phyloP scores from a whole-genome alignment of 2,888 invertebrate species.

The Eurois occulta region DNA sequence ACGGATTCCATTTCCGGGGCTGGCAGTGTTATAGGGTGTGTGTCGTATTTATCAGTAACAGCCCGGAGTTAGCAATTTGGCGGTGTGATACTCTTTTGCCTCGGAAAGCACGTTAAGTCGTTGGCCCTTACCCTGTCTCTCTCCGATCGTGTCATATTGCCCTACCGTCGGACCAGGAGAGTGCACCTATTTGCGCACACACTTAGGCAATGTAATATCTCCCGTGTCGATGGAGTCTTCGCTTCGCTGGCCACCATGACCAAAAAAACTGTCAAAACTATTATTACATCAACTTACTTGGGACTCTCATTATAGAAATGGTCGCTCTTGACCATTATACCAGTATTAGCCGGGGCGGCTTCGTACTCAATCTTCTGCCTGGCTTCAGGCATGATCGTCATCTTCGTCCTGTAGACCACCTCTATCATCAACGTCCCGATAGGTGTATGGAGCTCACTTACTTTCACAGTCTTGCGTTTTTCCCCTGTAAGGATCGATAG shows the following conservation, averaged over 20 bases:
- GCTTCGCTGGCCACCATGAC: neutral
- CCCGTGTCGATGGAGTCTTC: neutral
- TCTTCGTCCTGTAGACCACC: slow-evolving; percentile 96
- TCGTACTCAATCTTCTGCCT: slow-evolving; percentile 90
- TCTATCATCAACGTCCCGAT: slow-evolving; percentile 95
- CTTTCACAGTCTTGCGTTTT: slow-evolving; percentile 94
- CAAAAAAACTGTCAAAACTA: neutral
- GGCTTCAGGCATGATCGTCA: slow-evolving; percentile 96
- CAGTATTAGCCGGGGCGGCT: slow-evolving; percentile 71
- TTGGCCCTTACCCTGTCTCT: neutral
- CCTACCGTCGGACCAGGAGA: neutral
- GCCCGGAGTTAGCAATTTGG: neutral
- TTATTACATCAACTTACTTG: slow-evolving; percentile 86
- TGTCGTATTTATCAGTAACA: neutral
- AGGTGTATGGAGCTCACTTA: slow-evolving; percentile 96
- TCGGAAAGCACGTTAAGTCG: neutral
- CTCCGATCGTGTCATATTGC: neutral
- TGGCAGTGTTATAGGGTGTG: neutral
- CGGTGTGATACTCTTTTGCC: neutral
- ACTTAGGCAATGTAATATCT: neutral
- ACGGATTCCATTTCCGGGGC: neutral
- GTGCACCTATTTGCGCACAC: neutral
- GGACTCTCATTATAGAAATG: slow-evolving; percentile 93
- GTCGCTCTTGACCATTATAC: slow-evolving; percentile 97
- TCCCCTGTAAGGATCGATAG: slow-evolving; percentile 90